Evolutionary conservation across 2,113 vertebrate genomes (phyloP).

Genomic region (Taxidea taxus): DNA sequence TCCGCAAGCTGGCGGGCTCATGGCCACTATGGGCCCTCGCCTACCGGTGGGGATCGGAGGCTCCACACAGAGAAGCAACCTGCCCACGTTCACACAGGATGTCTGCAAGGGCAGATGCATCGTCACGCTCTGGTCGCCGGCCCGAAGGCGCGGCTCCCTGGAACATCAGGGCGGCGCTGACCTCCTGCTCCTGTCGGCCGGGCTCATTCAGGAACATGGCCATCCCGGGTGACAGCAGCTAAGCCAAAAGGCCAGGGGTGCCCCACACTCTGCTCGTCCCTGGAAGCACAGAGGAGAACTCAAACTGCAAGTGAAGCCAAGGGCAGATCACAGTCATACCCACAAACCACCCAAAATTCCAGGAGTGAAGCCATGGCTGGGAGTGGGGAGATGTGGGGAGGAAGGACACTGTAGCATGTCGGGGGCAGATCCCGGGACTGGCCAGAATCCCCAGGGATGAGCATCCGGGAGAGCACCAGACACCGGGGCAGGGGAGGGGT

Average conservation of each 20-base stretch:
- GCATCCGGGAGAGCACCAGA: not conserved
- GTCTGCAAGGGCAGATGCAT: rapidly evolving
- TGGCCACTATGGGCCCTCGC: rapidly evolving
- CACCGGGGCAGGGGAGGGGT: not conserved
- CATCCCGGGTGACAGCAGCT: rapidly evolving
- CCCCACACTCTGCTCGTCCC: not conserved
- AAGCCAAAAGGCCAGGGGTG: not conserved
- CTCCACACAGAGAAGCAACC: rapidly evolving
- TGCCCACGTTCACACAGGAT: rapidly evolving
- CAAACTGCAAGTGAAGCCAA: not conserved
- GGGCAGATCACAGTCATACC: not conserved
- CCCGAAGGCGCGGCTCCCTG: rapidly evolving
- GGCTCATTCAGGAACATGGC: not conserved
- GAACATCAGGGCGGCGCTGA: rapidly evolving
- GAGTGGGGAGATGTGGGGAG: not conserved
- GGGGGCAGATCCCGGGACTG: not conserved
- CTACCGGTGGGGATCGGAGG: not conserved
- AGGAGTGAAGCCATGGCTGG: conserved; percentile 51
- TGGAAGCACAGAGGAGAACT: not conserved
- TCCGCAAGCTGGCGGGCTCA: rapidly evolving
- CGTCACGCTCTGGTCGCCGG: rapidly evolving
- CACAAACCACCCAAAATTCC: conserved; percentile 68
- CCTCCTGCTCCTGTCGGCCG: not conserved
- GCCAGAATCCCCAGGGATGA: not conserved
- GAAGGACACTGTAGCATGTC: not conserved